These are phyloP conservation scores for Rotaria macrura DNA, from an alignment of 2,888 invertebrate genomes.

Conservation along the genomic window DNA sequence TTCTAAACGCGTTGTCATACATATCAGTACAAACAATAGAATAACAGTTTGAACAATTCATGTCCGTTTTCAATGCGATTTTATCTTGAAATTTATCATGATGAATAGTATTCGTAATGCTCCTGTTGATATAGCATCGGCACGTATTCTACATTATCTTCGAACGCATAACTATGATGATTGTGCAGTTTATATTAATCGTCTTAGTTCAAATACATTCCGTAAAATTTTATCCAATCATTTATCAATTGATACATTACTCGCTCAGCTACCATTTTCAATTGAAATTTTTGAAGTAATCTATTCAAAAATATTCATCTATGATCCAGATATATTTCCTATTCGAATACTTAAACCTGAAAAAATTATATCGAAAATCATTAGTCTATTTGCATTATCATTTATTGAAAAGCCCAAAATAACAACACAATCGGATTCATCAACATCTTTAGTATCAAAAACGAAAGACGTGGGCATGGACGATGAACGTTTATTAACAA, in stretches of 20 bases:
- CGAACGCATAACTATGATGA: slow-evolving; percentile 32
- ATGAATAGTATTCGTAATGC: slow-evolving; percentile 29
- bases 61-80: background rate
- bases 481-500: slow-evolving; percentile 25
- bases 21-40: background rate
- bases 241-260: slow-evolving; percentile 21
- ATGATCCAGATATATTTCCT: slow-evolving; percentile 32
- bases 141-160: slow-evolving; percentile 20
- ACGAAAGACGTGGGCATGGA: background rate
- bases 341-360: slow-evolving; percentile 26
- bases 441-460: background rate
- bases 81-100: background rate
- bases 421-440: background rate
- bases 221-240: slow-evolving; percentile 22
- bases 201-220: slow-evolving; percentile 22
- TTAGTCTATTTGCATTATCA: background rate
- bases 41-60: background rate
- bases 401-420: background rate
- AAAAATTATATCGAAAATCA: slow-evolving; percentile 29
- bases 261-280: slow-evolving; percentile 30
- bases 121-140: slow-evolving; percentile 24
- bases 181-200: slow-evolving; percentile 30
- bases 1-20: background rate
- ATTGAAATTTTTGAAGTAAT: slow-evolving; percentile 32
- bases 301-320: slow-evolving; percentile 32